Base-by-base conservation (phyloP, 2,888 invertebrate genomes). In the Terebella lapidaria region DNA sequence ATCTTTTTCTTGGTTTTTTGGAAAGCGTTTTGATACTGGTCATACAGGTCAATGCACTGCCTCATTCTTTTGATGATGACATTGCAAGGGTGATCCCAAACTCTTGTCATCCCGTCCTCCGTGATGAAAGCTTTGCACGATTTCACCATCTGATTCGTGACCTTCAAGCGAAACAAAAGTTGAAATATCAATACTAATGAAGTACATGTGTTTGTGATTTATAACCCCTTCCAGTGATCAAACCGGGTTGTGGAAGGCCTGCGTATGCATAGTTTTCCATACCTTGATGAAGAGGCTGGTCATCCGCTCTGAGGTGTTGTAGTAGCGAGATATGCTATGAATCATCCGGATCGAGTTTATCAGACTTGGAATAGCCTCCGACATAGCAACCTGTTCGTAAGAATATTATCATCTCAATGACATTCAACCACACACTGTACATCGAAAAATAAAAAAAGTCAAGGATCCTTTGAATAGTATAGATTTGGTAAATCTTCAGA, bases 21-120 rank as follows among this genome's bases (percentile, higher is more conserved):
- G 69, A 86, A 87, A 59, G 84, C 84, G 42, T 83, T 80, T 67
- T 84, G 83, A 66, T 88, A 88, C 55, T 83, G 82, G 45, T 84
- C 77, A 67, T 86, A 86, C 3, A 88, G 77, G 30, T 71, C 67
- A 42, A 78, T 71, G 61, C 81, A 81, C 61, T 77, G 71, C 87
- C 82, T 86, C 84, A 78, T 68, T 60, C 27, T 15, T 10, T 26
- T 62, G 27, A 74, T 62, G 18, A 77, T 59, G 15, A 67, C 69
- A 28, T 52, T 29, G 15, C 71, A 64, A 1, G 69, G 66, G 66
- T 74, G 72, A 26, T 75, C 75, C 79, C 79, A 78, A 5, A 78
- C 59, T 30, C 71, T 68, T 22, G 66, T 67, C 42, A 68, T 53
- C 2, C 74, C 74, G 56, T 74, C 66, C 46, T 73, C 71, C 4